phyloP scores from a whole-genome alignment of 2,888 invertebrate species.

The Crossocerus cetratus region DNA sequence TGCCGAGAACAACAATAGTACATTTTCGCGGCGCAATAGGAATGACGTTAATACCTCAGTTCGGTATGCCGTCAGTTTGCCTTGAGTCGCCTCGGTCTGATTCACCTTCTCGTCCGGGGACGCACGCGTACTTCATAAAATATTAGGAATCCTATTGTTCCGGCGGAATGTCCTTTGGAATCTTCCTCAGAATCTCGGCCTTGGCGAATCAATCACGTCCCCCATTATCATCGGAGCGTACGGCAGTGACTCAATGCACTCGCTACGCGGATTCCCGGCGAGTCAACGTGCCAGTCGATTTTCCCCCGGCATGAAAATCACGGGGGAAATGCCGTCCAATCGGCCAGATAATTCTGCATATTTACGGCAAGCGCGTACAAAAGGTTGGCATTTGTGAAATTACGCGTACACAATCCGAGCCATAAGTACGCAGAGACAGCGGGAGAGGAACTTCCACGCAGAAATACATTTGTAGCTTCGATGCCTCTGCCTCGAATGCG shows the following conservation, averaged over 20 bases:
- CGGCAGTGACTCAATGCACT: background rate
- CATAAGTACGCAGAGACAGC: too few relatives aligned
- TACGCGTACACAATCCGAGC: constrained; percentile 27
- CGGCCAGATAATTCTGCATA: constrained; percentile 52
- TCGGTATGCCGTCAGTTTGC: too few relatives aligned
- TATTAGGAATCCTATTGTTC: background rate
- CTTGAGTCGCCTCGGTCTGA: background rate
- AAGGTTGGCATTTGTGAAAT: constrained; percentile 57
- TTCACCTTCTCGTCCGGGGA: background rate
- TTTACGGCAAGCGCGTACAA: constrained; percentile 47
- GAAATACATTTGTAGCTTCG: too few relatives aligned
- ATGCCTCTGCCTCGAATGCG: too few relatives aligned
- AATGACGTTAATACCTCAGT: too few relatives aligned
- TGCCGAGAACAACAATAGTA: background rate
- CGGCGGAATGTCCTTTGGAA: background rate
- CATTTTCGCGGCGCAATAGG: background rate
- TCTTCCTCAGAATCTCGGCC: background rate
- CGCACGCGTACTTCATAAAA: constrained; percentile 4
- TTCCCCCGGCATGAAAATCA: constrained; percentile 39
- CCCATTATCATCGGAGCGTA: constrained; percentile 7
- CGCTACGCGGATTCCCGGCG: background rate
- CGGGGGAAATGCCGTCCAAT: constrained; percentile 41
- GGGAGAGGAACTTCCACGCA: too few relatives aligned
- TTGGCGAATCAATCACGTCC: background rate
- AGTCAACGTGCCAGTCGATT: constrained; percentile 23